Percentiles rank a stretch among this genome's conserved stretches.
These are phyloP conservation scores for Cyanocitta stelleri DNA, from an alignment of 2,113 vertebrate species.

Conservation along the genomic window DNA sequence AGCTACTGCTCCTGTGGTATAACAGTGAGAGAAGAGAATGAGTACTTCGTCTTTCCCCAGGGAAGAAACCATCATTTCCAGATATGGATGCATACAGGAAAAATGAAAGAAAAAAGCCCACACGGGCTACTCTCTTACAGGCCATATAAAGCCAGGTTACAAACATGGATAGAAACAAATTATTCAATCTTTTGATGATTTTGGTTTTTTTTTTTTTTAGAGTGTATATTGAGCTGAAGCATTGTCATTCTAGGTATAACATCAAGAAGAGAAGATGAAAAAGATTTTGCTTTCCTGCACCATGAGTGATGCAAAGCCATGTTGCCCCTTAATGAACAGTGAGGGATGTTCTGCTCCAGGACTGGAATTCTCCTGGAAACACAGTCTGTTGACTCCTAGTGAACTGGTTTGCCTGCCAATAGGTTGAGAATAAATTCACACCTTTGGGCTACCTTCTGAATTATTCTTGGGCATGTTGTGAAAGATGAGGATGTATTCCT, in stretches of 20 bases:
- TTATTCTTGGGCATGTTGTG: not conserved
- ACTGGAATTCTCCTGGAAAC: not conserved
- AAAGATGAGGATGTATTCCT: not conserved
- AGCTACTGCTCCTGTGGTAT: not conserved
- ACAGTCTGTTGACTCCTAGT: not conserved
- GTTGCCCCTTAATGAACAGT: not conserved
- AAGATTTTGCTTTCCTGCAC: not conserved
- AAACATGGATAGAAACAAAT: not conserved
- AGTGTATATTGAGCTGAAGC: not conserved
- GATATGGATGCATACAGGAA: not conserved
- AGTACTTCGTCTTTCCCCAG: not conserved
- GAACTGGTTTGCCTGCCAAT: not conserved
- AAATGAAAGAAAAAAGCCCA: not conserved
- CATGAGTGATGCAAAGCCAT: fast-evolving
- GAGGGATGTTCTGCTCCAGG: not conserved
- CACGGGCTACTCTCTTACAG: not conserved
- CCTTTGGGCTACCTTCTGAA: not conserved
- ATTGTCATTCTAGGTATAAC: not conserved
- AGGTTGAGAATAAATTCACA: not conserved
- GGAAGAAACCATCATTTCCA: not conserved
- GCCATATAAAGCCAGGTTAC: not conserved
- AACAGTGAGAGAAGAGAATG: not conserved
- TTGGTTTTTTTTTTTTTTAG: not conserved
- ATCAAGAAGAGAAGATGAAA: not conserved
- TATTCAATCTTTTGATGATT: not conserved